Evolutionary conservation across 1,140 invertebrate species (phyloP), one percentile per base, ranked within the genome.

Genomic region (Leptopilina boulardi): DNA sequence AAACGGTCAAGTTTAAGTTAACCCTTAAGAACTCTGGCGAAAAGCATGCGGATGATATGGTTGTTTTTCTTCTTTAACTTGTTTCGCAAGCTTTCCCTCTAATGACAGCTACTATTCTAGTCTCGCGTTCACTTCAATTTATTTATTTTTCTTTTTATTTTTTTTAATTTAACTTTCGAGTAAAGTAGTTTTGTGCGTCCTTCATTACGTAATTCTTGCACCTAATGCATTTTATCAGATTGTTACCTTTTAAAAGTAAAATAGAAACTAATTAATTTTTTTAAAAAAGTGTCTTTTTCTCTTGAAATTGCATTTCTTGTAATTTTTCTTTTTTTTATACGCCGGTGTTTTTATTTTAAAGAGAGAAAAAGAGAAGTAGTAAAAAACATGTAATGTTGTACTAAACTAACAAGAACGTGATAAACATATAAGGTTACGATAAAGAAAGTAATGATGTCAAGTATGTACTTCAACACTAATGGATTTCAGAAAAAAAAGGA

Each of bases 1-100:
- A 66, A 66, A 30, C 10, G 56, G 56, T 66, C 56, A 30, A 66
- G 23, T 30, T 66, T 66, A 66, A 66, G 56, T 66, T 66, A 26
- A 66, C 19, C 56, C 56, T 26, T 26, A 30, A 66, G 15, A 66
- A 66, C 23, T 66, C 30, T 66, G 21, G 23, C 11, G 19, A 66
- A 26, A 23, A 19, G 21, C 54, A 8, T 10, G 13, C 18, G 18
- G 10, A 59, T 59, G 54, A 21, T 21, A 21, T 56, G 19, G 2
- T 42, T 56, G 56, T 66, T 66, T 66, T 30, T 66, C 23, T 66
- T 66, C 10, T 21, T 10, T 15, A 34, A 21, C 23, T 66, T 66
- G 21, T 30, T 66, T 66, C 8, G 23, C 10, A 30, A 26, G 21
- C 23, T 66, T 66, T 66, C 26, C 23, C 23, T 26, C 56, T 66